Evolutionary conservation across 1,140 invertebrate genomes (phyloP).

Genomic region (Dreissena rostriformis): DNA sequence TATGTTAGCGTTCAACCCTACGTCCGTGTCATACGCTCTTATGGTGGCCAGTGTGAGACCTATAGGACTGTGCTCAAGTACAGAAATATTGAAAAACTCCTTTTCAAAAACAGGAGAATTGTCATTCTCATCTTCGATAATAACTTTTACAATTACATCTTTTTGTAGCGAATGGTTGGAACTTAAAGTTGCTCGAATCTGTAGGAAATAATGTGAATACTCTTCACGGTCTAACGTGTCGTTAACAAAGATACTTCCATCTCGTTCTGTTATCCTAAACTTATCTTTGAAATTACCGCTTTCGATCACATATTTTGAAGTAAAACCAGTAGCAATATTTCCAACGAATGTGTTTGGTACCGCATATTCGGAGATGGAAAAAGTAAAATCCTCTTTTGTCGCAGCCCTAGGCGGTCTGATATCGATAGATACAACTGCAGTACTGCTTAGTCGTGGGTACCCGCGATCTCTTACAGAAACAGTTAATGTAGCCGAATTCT

Average conservation of each 20-base stretch:
- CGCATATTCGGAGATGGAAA: conserved; percentile 46
- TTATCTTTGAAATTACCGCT: conserved; percentile 46
- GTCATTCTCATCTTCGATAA: conserved; percentile 47
- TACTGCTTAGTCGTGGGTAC: conserved; percentile 15
- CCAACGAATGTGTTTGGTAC: conserved; percentile 41
- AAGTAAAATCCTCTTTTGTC: conserved; percentile 36
- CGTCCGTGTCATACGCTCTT: conserved; percentile 22
- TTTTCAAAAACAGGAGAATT: conserved; percentile 43
- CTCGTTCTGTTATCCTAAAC: conserved; percentile 18
- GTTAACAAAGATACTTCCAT: conserved; percentile 44
- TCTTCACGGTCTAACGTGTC: conserved; percentile 26
- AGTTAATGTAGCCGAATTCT: not conserved
- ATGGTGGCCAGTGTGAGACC: conserved; percentile 32
- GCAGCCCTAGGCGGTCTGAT: conserved; percentile 6
- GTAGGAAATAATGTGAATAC: conserved; percentile 27
- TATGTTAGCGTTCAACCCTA: conserved; percentile 20
- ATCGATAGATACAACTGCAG: conserved; percentile 30
- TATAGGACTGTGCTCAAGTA: conserved; percentile 46
- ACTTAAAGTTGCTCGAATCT: conserved; percentile 1
- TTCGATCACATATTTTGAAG: conserved; percentile 21
- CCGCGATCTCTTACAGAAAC: conserved; percentile 27
- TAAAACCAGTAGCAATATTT: not conserved
- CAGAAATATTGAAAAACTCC: not conserved
- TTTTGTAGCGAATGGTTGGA: conserved; percentile 2
- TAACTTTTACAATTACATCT: conserved; percentile 41